phyloP scores from a whole-genome alignment of 2,113 vertebrate genomes.

The Lycocorax pyrrhopterus region DNA sequence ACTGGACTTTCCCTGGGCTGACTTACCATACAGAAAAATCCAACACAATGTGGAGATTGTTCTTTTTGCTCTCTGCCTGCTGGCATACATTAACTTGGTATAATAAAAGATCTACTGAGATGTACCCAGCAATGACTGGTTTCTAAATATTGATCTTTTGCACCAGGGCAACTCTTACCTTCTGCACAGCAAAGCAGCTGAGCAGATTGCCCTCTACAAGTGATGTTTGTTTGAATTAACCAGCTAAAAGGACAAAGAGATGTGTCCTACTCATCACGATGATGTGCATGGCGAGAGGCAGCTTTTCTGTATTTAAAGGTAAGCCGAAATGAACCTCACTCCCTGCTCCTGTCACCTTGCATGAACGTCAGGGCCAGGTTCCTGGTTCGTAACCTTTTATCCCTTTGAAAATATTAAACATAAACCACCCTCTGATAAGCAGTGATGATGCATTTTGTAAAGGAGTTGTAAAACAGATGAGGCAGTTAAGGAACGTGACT shows the following conservation, averaged over 20 bases:
- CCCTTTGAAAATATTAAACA: not conserved
- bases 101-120: not conserved
- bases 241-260: not conserved
- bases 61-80: not conserved
- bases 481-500: not conserved
- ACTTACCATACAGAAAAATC: not conserved
- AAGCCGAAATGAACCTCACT: not conserved
- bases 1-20: not conserved
- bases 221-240: not conserved
- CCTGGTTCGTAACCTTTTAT: conserved; percentile 10
- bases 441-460: not conserved
- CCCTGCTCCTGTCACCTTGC: not conserved
- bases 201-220: not conserved
- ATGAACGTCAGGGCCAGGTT: not conserved
- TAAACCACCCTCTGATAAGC: not conserved
- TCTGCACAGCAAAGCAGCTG: not conserved
- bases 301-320: not conserved
- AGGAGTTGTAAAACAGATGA: not conserved
- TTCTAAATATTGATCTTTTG: not conserved
- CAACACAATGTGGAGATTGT: not conserved
- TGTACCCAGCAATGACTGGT: not conserved
- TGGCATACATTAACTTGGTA: not conserved
- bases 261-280: not conserved
- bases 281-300: fast-evolving
- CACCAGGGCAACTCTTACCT: not conserved